These are phyloP conservation scores for Lathronympha strigana DNA, from an alignment of 2,888 invertebrate species.

Conservation along the genomic window DNA sequence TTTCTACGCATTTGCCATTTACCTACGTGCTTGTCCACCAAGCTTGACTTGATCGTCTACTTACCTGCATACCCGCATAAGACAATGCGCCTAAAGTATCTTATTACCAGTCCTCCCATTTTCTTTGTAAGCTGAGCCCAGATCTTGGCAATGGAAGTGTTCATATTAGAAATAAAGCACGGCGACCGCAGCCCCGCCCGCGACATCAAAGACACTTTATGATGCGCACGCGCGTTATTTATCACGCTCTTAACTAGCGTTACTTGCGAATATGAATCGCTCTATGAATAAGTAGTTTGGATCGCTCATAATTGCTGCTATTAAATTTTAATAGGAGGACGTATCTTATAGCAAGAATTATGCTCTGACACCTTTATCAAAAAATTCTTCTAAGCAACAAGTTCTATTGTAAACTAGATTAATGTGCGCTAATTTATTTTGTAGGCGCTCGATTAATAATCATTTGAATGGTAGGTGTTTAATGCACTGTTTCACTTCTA, in stretches of 20 bases:
- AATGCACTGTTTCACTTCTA: too few relatives aligned
- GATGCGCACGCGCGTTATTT: constrained; percentile 32
- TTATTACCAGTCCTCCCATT: neutral
- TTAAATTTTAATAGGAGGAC: constrained; percentile 21
- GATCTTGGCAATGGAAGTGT: constrained; percentile 6
- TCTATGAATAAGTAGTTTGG: constrained; percentile 17
- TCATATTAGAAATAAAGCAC: constrained; percentile 14
- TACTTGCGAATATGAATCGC: constrained; percentile 30
- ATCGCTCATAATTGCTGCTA: constrained; percentile 30
- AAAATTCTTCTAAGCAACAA: neutral
- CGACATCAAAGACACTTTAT: constrained; percentile 37
- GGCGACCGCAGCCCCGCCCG: constrained; percentile 22
- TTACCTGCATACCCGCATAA: too few relatives aligned
- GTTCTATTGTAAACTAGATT: neutral
- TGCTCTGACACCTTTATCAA: constrained; percentile 8
- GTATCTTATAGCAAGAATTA: constrained; percentile 7
- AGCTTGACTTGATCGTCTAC: too few relatives aligned
- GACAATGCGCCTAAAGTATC: neutral
- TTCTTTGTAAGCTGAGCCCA: constrained; percentile 1
- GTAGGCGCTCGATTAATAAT: constrained; percentile 1
- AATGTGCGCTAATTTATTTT: neutral
- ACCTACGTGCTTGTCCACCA: too few relatives aligned
- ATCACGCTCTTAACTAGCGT: constrained; percentile 27
- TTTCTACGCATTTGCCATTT: too few relatives aligned
- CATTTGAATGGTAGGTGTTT: too few relatives aligned